Conservation (phyloP, 2,888 invertebrate species). For the Sarcophaga caerulescens region DNA sequence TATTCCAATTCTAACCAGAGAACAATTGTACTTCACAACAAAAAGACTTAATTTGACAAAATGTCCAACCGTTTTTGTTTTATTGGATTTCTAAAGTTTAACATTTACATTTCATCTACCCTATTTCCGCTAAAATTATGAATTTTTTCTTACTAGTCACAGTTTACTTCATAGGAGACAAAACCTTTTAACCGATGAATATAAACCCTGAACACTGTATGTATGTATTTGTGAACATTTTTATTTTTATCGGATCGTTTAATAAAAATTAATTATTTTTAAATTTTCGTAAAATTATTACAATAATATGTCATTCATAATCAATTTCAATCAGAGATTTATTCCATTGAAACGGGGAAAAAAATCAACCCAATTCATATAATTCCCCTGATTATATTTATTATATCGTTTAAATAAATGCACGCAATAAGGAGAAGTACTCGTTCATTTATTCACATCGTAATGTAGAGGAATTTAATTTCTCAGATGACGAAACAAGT, state of each 20-base stretch:
- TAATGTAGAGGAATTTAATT: conserved; percentile 32
- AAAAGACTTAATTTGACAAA: too few relatives aligned
- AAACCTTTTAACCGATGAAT: too few relatives aligned
- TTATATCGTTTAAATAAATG: conserved; percentile 1
- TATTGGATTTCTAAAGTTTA: too few relatives aligned
- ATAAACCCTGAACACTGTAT: too few relatives aligned
- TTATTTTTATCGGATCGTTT: conserved; percentile 42
- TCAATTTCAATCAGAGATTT: conserved; percentile 58
- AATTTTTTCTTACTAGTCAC: too few relatives aligned
- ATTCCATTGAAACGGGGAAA: background rate
- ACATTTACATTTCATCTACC: too few relatives aligned
- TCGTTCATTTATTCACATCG: background rate
- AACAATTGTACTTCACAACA: too few relatives aligned
- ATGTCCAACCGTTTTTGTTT: too few relatives aligned
- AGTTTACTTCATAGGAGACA: too few relatives aligned
- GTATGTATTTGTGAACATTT: too few relatives aligned
- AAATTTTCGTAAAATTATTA: conserved; percentile 56
- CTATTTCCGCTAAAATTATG: too few relatives aligned
- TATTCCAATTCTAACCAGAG: too few relatives aligned
- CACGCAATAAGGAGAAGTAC: conserved; percentile 9
- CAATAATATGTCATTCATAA: conserved; percentile 64
- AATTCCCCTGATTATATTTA: conserved; percentile 51
- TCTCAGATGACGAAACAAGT: conserved; percentile 27
- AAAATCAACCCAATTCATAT: background rate
- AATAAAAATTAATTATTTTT: conserved; percentile 43